phyloP scores from a whole-genome alignment of 2,888 invertebrate species.

The Adelphocoris suturalis region DNA sequence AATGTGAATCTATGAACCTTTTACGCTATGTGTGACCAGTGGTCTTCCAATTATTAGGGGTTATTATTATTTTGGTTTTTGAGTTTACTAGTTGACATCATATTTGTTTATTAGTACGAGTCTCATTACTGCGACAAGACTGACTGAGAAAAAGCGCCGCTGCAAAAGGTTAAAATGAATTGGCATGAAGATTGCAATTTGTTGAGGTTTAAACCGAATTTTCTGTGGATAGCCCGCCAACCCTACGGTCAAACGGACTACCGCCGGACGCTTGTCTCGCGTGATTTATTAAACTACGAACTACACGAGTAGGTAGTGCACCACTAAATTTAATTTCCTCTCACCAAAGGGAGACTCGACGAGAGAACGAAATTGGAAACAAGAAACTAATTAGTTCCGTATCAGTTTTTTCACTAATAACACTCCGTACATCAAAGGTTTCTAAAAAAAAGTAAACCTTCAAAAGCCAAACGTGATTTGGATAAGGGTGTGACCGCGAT shows the following conservation, averaged over 20 bases:
- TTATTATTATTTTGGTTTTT: too few species aligned
- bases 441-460: neutral
- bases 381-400: constrained; percentile 48
- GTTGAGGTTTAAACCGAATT: too few species aligned
- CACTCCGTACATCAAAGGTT: neutral
- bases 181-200: too few species aligned
- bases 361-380: neutral
- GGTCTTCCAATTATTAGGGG: constrained; percentile 24
- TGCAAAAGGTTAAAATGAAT: neutral
- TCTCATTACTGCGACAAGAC: too few species aligned
- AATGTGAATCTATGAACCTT: too few species aligned
- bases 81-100: too few species aligned
- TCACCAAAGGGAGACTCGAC: constrained; percentile 1
- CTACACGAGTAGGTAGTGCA: neutral
- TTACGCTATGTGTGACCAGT: constrained; percentile 28
- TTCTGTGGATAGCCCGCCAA: neutral
- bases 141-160: neutral
- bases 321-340: neutral
- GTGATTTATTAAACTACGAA: neutral
- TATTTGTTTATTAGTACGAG: too few species aligned
- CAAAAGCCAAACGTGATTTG: constrained; percentile 54
- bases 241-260: neutral
- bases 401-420: constrained; percentile 37
- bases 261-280: neutral
- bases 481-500: constrained; percentile 65